Conservation (phyloP, 2,797 vertebrate genomes). For the Acrossocheilus wenchowensis region DNA sequence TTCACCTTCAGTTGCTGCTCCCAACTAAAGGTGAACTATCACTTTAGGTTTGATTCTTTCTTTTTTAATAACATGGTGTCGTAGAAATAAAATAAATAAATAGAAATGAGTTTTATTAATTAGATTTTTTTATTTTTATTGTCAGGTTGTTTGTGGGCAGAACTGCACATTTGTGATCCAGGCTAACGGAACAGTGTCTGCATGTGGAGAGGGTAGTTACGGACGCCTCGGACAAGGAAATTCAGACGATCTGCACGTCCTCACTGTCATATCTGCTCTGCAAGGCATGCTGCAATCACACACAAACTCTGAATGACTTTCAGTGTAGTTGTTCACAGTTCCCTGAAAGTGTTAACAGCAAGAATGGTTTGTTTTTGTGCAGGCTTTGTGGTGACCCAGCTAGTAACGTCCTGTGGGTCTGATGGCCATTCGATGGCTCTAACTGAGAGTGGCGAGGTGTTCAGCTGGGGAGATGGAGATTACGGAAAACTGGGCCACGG, state of each 20-base stretch:
- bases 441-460: constrained; percentile 84
- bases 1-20: background rate
- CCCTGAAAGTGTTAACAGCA: background rate
- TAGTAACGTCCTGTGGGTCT: constrained; percentile 83
- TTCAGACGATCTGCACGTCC: constrained; percentile 93
- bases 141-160: constrained; percentile 84
- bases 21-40: no score
- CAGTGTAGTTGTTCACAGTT: background rate
- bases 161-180: constrained; percentile 86
- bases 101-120: background rate
- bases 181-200: constrained; percentile 81
- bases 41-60: background rate
- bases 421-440: constrained; percentile 85
- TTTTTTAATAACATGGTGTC: background rate
- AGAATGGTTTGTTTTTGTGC: constrained; percentile 7
- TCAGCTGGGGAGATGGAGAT: constrained; percentile 87
- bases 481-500: constrained; percentile 86
- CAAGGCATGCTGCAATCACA: constrained; percentile 80
- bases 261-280: constrained; percentile 95
- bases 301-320: background rate
- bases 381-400: constrained; percentile 84
- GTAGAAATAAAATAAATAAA: background rate
- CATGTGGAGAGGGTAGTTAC: constrained; percentile 85
- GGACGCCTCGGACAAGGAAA: constrained; percentile 83
- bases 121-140: constrained; percentile 78